These are phyloP conservation scores for Scaptomyza parva DNA, from an alignment of 2,888 invertebrate species.

Conservation along the genomic window DNA sequence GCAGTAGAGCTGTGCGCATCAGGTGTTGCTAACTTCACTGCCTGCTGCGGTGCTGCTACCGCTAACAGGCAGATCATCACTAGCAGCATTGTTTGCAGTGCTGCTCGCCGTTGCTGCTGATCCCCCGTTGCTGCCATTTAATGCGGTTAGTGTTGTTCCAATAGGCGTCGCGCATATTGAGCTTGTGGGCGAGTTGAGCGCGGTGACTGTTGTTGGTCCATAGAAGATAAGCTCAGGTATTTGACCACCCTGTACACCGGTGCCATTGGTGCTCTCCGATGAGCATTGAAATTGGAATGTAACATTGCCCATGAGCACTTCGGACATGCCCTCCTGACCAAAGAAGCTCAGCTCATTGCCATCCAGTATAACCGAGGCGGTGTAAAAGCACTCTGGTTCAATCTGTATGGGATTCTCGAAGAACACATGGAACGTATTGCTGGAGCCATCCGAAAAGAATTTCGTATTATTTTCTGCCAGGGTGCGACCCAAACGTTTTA, in stretches of 20 bases:
- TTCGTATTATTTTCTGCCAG: slow-evolving; percentile 96
- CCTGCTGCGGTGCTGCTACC: slow-evolving; percentile 31
- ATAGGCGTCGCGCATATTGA: slow-evolving; percentile 83
- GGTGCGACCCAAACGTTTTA: slow-evolving; percentile 94
- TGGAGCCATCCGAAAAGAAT: slow-evolving; percentile 98
- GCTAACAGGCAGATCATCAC: slow-evolving; percentile 51
- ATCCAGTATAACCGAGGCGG: slow-evolving; percentile 97
- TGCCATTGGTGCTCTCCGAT: slow-evolving; percentile 98
- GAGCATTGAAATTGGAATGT: slow-evolving; percentile 99
- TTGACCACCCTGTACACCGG: slow-evolving; percentile 98
- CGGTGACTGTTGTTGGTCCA: slow-evolving; percentile 89
- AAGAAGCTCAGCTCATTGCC: slow-evolving; percentile 98
- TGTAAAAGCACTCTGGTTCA: slow-evolving; percentile 97
- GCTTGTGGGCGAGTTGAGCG: slow-evolving; percentile 83
- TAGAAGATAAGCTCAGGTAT: slow-evolving; percentile 98
- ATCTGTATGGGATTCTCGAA: slow-evolving; percentile 92
- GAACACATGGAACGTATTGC: slow-evolving; percentile 96
- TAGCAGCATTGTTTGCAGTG: slow-evolving; percentile 40
- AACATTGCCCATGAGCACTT: slow-evolving; percentile 96
- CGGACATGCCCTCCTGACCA: slow-evolving; percentile 98
- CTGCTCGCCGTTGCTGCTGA: slow-evolving; percentile 44
- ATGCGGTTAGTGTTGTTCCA: slow-evolving; percentile 39
- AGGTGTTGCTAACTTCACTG: slow-evolving; percentile 66
- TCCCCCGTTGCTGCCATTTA: slow-evolving; percentile 33
- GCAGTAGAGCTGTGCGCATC: slow-evolving; percentile 71